Base-by-base conservation (phyloP, 2,797 vertebrate genomes). In the Trematomus bernacchii region DNA sequence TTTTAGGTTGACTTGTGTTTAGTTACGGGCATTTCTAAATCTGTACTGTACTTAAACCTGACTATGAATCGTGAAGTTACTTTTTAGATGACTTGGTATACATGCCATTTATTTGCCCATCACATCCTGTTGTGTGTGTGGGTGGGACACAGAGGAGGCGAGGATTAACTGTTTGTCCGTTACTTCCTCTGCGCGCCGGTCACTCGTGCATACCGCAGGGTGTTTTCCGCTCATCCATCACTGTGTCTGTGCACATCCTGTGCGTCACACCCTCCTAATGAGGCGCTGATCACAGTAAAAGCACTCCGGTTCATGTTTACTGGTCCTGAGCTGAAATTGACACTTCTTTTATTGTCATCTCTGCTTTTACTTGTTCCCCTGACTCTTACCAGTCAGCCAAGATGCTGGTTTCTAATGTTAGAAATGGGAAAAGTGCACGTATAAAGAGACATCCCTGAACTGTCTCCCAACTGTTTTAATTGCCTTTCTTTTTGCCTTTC, bases 181-280 rank as follows among this genome's bases (percentile, higher is more conserved):
- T 85, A 33, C 67, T 46, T 79, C 55, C 73, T 70, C 27, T 3
- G 33, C 4, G 13, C 47, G 27, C 72, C n/a, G 14, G 60, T 83
- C 85, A 69, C 65, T 81, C 87, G 71, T 71, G 77, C 85, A 87
- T 73, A 81, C 84, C 59, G 12, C 33, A 1, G 9, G 63, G 76
- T 73, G 66, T 79, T 90, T 90, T 83, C 86, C 70, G 0, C 79
- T 82, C 89, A 85, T 91, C 82, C 71, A 87, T 92, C 90, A 89
- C 46, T 0, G 46, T 72, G 83, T 77, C 72, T 71, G 64, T 71
- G 71, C 50, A 51, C 53, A 65, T 79, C 71, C 40, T 59, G 75
- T 83, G 88, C 80, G 64, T 87, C 85, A 90, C 77, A 40, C 68
- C 46, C 44, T 75, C 46, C 54, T 79, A 88, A 91, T 84, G 81